These are phyloP conservation scores for Thymallus thymallus DNA, from an alignment of 2,113 vertebrate genomes.

Conservation along the genomic window DNA sequence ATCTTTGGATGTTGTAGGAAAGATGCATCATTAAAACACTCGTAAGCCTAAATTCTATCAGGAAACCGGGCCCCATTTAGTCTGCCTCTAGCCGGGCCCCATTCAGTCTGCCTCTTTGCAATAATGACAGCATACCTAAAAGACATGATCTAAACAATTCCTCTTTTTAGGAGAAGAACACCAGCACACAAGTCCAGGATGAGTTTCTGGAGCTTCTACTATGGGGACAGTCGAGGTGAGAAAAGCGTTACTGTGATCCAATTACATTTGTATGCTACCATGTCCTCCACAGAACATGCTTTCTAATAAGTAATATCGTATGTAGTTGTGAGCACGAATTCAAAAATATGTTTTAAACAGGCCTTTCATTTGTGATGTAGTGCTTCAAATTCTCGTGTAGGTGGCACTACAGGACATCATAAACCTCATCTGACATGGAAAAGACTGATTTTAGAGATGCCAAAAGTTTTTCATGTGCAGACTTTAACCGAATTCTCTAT, in stretches of 20 bases:
- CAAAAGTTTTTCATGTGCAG: not conserved
- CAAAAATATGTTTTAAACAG: too few relatives aligned
- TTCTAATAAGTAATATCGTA: not conserved
- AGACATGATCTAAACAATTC: not conserved
- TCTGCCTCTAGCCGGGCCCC: not conserved
- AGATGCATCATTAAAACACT: too few relatives aligned
- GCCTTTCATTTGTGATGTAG: not conserved
- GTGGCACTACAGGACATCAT: conserved; percentile 68
- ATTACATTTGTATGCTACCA: not conserved
- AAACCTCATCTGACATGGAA: conserved; percentile 88
- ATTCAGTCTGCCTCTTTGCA: too few relatives aligned
- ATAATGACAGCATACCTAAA: not conserved
- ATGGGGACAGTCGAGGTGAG: conserved; percentile 95
- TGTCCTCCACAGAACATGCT: not conserved
- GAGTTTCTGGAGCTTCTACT: conserved; percentile 95
- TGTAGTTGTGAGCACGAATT: too few relatives aligned
- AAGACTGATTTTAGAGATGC: conserved; percentile 58
- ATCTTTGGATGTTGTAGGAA: too few relatives aligned
- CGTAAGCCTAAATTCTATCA: too few relatives aligned
- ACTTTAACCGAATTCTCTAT: conserved; percentile 1
- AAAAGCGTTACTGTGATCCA: not conserved
- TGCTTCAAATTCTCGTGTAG: conserved; percentile 27
- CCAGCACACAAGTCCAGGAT: conserved; percentile 94
- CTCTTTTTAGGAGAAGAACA: conserved; percentile 88
- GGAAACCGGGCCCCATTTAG: not conserved